These are phyloP conservation scores for Lordiphosa fenestrarum DNA, from an alignment of 2,888 invertebrate species.

Conservation along the genomic window DNA sequence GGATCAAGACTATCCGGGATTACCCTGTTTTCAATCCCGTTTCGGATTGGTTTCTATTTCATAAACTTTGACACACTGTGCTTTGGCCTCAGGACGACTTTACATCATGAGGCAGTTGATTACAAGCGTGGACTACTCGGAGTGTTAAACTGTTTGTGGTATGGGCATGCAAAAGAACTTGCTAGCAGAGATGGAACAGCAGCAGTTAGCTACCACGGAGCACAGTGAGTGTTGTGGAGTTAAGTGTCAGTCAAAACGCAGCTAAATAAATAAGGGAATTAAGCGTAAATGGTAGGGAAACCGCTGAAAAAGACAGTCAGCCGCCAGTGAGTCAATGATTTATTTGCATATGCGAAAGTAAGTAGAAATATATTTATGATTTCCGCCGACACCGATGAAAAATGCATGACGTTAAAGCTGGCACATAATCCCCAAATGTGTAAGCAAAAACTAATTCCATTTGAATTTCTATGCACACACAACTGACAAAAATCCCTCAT, in stretches of 20 bases:
- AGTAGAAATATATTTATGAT: neutral
- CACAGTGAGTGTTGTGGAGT: slow-evolving; percentile 35
- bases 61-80: slow-evolving; percentile 28
- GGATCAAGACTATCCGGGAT: too few species aligned
- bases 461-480: neutral
- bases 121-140: slow-evolving; percentile 44
- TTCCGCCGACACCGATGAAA: neutral
- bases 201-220: neutral
- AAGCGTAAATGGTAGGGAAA: slow-evolving; percentile 18
- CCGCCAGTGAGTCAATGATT: slow-evolving; percentile 10
- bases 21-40: too few species aligned
- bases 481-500: neutral
- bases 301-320: neutral
- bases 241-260: slow-evolving; percentile 52
- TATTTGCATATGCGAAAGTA: slow-evolving; percentile 15
- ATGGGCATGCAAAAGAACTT: slow-evolving; percentile 12
- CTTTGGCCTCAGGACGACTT: slow-evolving; percentile 17
- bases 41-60: neutral
- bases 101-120: slow-evolving; percentile 49
- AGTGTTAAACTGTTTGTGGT: slow-evolving; percentile 41
- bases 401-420: neutral
- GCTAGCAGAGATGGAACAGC: slow-evolving; percentile 3
- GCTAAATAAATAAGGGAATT: slow-evolving; percentile 53
- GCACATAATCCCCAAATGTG: too few species aligned
- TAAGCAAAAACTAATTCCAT: neutral